Percentiles rank a stretch among this genome's conserved stretches.
These are phyloP conservation scores for Zootermopsis nevadensis DNA, from an alignment of 2,888 invertebrate genomes.

Conservation along the genomic window DNA sequence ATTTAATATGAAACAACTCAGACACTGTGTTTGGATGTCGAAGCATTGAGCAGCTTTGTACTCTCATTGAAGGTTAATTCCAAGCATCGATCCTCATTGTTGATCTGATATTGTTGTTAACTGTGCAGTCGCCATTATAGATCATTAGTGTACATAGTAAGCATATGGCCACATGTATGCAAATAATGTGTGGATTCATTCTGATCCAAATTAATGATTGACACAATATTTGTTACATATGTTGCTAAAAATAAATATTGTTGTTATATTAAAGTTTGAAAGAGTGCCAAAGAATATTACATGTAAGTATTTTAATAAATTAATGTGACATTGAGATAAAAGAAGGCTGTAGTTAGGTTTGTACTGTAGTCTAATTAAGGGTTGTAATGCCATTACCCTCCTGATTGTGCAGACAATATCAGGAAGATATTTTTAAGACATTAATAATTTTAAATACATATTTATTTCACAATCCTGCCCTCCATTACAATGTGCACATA, in stretches of 20 bases:
- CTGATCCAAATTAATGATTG: neutral
- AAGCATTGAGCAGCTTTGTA: neutral
- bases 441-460: too few species aligned
- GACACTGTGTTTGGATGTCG: neutral
- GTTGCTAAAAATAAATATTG: neutral
- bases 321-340: neutral
- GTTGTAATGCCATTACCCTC: too few species aligned
- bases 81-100: slow-evolving; percentile 23
- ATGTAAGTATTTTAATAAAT: slow-evolving; percentile 5
- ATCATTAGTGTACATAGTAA: slow-evolving; percentile 1
- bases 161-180: neutral
- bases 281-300: slow-evolving; percentile 29
- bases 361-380: neutral
- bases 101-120: slow-evolving; percentile 11
- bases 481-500: too few species aligned
- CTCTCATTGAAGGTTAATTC: neutral
- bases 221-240: neutral
- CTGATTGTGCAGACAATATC: too few species aligned
- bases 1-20: neutral
- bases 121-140: neutral
- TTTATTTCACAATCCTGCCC: too few species aligned
- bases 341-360: neutral
- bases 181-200: slow-evolving; percentile 6
- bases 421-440: too few species aligned
- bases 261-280: slow-evolving; percentile 31